Evolutionary conservation across 2,113 vertebrate genomes (phyloP), one percentile per base, ranked within the genome.

Genomic region (Sinocyclocheilus rhinocerous): DNA sequence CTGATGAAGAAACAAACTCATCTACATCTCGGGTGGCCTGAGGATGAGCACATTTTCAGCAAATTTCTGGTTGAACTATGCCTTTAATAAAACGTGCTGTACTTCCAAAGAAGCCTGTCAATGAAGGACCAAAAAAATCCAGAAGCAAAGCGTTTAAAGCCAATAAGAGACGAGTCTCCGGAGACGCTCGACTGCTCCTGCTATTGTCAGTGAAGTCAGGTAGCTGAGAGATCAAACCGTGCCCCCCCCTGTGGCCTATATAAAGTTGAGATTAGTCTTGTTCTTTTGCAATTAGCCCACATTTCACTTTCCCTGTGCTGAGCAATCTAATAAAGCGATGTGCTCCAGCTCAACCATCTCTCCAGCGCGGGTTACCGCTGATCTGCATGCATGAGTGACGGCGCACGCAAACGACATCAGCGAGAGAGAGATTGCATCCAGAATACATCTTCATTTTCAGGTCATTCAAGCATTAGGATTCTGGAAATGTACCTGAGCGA

Each of bases 251-350:
- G n/a, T 72, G 73, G 48, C 75, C 72, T 78, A 57, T 69, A 70
- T 78, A 87, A 70, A 77, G 61, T 61, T 22, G 24, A 81, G 81
- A 83, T 83, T 87, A 87, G 59, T 87, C 73, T 75, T 45, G 22
- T 83, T 87, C 61, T 73, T n/a, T 77, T 83, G 81, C 81, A 87
- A 83, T 87, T 87, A 87, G 61, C 73, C 81, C 73, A 70, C 81
- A 78, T 83, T 83, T 87, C 65, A 81, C 33, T 76, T 59, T 52
- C 77, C 26, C 55, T 61, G 78, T 39, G 33, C 48, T 42, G 26
- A 77, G 61, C 75, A 85, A 85, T 78, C 59, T 10, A 78, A 79
- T 79, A 85, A 76, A 81, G 65, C 29, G 15, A 52, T n/a, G n/a
- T n/a, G n/a, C n/a, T n/a, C n/a, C n/a, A n/a, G n/a, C n/a, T n/a